Evolutionary conservation across 2,797 vertebrate species (phyloP).

Genomic region (Stomatorhinus walkeri): DNA sequence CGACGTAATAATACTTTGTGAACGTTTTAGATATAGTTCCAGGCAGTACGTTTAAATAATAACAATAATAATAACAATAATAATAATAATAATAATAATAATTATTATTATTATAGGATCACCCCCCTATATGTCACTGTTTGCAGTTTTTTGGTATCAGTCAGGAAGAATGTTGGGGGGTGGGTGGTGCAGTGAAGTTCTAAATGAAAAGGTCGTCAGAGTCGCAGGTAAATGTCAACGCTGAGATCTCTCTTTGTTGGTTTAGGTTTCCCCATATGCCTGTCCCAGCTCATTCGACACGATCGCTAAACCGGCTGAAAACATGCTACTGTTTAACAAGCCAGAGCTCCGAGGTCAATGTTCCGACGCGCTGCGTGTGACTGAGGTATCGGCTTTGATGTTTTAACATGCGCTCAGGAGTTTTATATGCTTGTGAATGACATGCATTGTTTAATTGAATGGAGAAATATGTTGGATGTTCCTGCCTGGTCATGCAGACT

Average conservation of each 20-base stretch:
- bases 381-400: not conserved
- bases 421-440: not conserved
- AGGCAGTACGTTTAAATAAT: not conserved
- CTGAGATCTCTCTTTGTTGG: constrained; percentile 14
- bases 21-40: not conserved
- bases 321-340: not conserved
- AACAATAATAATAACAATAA: not conserved
- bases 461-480: not conserved
- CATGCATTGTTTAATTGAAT: not conserved
- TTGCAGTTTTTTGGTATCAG: not conserved
- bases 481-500: not conserved
- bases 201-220: not conserved
- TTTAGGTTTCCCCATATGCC: constrained; percentile 6
- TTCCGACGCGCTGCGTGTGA: not conserved
- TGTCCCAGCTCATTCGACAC: not conserved
- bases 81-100: not conserved
- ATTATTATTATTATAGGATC: not conserved
- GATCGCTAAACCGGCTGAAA: not conserved
- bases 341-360: not conserved
- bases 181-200: not conserved
- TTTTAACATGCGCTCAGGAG: not conserved
- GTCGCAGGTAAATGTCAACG: not conserved
- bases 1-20: not conserved
- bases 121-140: not conserved
- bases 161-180: not conserved